These are phyloP conservation scores for Chirona hameri DNA, from an alignment of 2,888 invertebrate genomes.

Conservation along the genomic window DNA sequence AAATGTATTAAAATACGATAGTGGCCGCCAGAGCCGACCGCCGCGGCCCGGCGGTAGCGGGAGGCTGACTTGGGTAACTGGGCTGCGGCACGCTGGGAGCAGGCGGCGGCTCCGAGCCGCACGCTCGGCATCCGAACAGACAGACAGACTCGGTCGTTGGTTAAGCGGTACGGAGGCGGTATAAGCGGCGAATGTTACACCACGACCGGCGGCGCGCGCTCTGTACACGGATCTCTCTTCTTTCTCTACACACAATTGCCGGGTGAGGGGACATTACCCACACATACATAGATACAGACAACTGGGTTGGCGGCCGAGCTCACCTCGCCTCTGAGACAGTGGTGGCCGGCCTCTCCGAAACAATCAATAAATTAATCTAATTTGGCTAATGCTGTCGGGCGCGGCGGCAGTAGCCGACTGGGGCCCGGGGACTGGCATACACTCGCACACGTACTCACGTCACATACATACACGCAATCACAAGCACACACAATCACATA, in stretches of 20 bases:
- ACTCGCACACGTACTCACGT: too few species aligned
- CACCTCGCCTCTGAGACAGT: not conserved
- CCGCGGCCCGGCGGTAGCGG: not conserved
- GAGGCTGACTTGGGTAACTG: not conserved
- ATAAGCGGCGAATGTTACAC: not conserved
- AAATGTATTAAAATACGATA: constrained; percentile 25
- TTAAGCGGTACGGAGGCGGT: not conserved
- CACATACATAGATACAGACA: not conserved
- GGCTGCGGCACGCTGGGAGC: not conserved
- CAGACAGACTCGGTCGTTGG: not conserved
- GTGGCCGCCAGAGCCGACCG: too few species aligned
- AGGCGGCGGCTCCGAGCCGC: too few species aligned
- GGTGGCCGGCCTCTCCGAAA: not conserved
- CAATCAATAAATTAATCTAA: constrained; percentile 27
- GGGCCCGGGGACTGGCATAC: too few species aligned
- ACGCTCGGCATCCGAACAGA: too few species aligned
- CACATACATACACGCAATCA: too few species aligned
- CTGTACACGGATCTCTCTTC: too few species aligned
- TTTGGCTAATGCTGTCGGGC: not conserved
- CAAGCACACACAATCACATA: not conserved
- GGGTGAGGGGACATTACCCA: too few species aligned
- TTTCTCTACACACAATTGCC: too few species aligned
- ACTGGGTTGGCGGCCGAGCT: not conserved
- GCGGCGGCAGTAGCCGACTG: not conserved
- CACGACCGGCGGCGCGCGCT: not conserved